Conservation (phyloP, 1,140 invertebrate species). For the Centruroides sculpturatus region DNA sequence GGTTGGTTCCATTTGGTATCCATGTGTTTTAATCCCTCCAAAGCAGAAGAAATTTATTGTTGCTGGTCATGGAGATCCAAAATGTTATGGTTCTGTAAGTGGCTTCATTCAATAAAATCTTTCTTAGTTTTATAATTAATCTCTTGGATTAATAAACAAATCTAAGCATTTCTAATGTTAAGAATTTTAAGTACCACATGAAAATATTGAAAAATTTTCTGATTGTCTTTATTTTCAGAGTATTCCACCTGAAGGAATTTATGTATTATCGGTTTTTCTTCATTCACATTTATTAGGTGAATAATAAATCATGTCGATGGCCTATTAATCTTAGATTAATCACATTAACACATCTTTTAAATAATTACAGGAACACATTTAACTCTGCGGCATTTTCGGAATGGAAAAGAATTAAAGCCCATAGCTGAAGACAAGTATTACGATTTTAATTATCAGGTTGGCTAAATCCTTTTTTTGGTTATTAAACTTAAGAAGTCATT, state of each 20-base stretch:
- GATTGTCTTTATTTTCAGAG: slow-evolving; percentile 35
- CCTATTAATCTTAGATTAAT: too few species aligned
- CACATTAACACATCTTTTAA: too few species aligned
- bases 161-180: too few species aligned
- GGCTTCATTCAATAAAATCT: too few species aligned
- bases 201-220: too few species aligned
- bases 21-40: slow-evolving; percentile 64
- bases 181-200: too few species aligned
- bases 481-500: too few species aligned
- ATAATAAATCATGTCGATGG: neutral
- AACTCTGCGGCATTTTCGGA: slow-evolving; percentile 56
- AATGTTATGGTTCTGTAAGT: slow-evolving; percentile 46
- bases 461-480: neutral
- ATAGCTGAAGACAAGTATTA: slow-evolving; percentile 55
- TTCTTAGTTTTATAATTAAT: too few species aligned
- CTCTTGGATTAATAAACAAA: too few species aligned
- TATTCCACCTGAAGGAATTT: slow-evolving; percentile 58
- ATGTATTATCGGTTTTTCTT: slow-evolving; percentile 32
- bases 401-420: slow-evolving; percentile 52
- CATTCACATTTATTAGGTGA: slow-evolving; percentile 7
- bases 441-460: slow-evolving; percentile 58
- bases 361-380: slow-evolving; percentile 46
- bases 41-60: slow-evolving; percentile 51
- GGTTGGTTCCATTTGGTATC: slow-evolving; percentile 60
- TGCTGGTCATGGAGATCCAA: slow-evolving; percentile 58